Base-by-base conservation (phyloP, 2,113 vertebrate species). In the Campylomormyrus numenius region DNA sequence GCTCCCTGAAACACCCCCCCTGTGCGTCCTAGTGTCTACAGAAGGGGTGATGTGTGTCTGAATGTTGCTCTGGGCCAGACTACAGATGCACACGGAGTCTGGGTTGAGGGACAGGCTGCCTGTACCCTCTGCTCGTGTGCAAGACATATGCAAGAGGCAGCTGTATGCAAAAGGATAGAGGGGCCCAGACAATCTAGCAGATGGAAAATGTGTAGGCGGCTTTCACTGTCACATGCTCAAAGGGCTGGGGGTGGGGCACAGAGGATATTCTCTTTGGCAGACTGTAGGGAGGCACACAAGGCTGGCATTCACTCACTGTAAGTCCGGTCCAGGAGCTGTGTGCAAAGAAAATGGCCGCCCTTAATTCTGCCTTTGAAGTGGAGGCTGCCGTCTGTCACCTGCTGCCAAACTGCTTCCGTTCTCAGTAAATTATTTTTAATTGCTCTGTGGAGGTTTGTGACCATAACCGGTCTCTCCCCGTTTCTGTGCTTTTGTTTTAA, bases 71-170 rank as follows among this genome's bases (percentile, higher is more conserved):
- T 35, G 4, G 31, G 31, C 70, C 70, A 39, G 31, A 17, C 70
- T 39, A 5, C 70, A 77, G 27, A 35, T 77, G 35, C n/a, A 66
- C 9, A 62, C 6, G 10, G 0, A 17, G 70, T 77, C 11, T 42
- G 74, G 5, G 31, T 1, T 80, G 35, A 80, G 35, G 35, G 35
- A 19, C 35, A 8, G 35, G 6, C 21, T 85, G 24, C 3, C 46
- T 49, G 35, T 10, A 31, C 42, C 15, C n/a, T 31, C 84, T 53
- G 56, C 27, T 9, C 50, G 89, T 89, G 39, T 88, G 77, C 50
- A 87, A 53, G 80, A 87, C 87, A n/a, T 45, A 86, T 88, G 89
- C 27, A 77, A 74, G 31, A 91, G 88, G 87, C 90, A 92, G 90
- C 92, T 92, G 90, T 80, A 77, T n/a, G 52, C 24, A 45, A 45